Evolutionary conservation across 2,888 invertebrate genomes (phyloP).

Genomic region (Heteromurus nitidus): DNA sequence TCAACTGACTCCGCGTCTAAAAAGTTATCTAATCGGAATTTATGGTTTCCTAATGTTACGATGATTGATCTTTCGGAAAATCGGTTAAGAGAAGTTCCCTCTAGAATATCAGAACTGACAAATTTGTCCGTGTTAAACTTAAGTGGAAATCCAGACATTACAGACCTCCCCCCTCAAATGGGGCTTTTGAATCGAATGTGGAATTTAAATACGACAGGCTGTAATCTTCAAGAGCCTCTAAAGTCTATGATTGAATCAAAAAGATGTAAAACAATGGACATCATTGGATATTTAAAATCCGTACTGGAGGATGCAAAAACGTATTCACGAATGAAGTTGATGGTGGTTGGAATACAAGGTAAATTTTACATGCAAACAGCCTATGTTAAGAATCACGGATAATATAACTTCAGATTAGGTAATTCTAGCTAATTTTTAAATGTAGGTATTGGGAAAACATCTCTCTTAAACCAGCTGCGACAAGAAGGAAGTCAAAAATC

Average conservation of each 20-base stretch:
- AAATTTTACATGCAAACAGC: no score
- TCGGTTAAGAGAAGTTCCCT: conserved; percentile 85
- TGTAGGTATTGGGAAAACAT: conserved; percentile 86
- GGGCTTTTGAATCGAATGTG: conserved; percentile 93
- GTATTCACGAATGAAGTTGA: conserved; percentile 95
- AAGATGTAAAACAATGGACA: conserved; percentile 95
- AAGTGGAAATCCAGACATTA: conserved; percentile 88
- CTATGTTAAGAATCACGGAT: no score
- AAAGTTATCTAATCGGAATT: conserved; percentile 77
- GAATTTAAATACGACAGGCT: conserved; percentile 95
- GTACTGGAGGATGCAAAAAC: conserved; percentile 92
- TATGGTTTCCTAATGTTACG: conserved; percentile 94
- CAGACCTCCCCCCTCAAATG: conserved; percentile 94
- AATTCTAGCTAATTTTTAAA: not conserved
- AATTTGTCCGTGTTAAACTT: conserved; percentile 96
- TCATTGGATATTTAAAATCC: conserved; percentile 89
- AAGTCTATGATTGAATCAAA: conserved; percentile 93
- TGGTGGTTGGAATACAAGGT: conserved; percentile 94
- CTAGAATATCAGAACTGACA: conserved; percentile 87
- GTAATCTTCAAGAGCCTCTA: conserved; percentile 90
- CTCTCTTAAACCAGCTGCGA: conserved; percentile 89
- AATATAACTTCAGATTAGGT: no score
- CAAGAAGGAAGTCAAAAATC: conserved; percentile 83
- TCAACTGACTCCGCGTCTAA: conserved; percentile 22
- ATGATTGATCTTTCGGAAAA: conserved; percentile 97